Conservation (phyloP, 1,140 invertebrate genomes). For the Lamellibrachia luymesi region DNA sequence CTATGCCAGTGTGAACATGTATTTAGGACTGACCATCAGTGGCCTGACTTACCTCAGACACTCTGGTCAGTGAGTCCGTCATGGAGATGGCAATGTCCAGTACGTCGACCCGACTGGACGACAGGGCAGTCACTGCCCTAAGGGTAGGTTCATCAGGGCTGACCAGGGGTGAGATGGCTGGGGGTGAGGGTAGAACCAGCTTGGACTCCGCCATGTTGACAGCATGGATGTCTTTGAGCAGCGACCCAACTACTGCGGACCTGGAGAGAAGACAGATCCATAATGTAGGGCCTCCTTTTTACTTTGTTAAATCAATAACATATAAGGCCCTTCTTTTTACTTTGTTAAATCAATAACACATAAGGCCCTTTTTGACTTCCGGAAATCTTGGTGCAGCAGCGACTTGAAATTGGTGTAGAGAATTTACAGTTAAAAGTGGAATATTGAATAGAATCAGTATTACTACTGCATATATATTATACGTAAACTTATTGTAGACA, state of each 20-base stretch:
- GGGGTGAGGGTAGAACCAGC: neutral
- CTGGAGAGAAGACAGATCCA: neutral
- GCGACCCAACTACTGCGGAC: conserved; percentile 18
- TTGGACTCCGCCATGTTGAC: conserved; percentile 5
- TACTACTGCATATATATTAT: too few species aligned
- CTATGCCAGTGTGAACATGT: neutral
- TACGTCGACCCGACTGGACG: neutral
- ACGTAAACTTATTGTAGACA: too few species aligned
- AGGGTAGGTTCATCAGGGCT: conserved; percentile 17
- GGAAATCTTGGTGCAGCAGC: too few species aligned
- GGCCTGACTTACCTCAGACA: neutral
- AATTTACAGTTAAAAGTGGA: too few species aligned
- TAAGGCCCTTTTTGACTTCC: too few species aligned
- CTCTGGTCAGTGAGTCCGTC: conserved; percentile 12
- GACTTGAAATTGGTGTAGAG: too few species aligned
- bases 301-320: too few species aligned
- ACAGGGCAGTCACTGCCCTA: neutral
- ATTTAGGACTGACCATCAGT: neutral
- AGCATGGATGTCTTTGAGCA: conserved; percentile 30
- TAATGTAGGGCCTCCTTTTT: too few species aligned
- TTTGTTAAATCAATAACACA: too few species aligned
- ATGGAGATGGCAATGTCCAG: neutral
- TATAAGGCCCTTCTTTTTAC: too few species aligned
- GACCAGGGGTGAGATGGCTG: conserved; percentile 6
- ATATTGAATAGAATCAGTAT: too few species aligned